A percentile compares a stretch with the other conserved stretches of the same genome.
These are phyloP conservation scores for Ptychobarbus kaznakovi DNA, from an alignment of 2,797 vertebrate species.

Conservation along the genomic window DNA sequence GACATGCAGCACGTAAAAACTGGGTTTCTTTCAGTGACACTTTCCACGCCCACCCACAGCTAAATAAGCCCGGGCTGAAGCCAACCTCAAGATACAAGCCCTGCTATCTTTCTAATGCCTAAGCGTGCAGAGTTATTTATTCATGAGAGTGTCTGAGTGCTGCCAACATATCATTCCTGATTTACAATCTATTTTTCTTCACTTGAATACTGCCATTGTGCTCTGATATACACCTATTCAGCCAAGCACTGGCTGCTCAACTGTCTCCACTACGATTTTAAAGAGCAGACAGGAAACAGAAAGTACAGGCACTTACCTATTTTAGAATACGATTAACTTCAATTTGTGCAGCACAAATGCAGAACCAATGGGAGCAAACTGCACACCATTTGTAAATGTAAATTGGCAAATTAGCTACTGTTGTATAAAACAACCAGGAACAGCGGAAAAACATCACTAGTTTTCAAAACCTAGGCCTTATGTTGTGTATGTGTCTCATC, in stretches of 20 bases:
- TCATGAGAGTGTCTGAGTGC: neutral
- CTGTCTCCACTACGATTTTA: neutral
- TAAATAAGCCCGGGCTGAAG: neutral
- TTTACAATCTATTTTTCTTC: neutral
- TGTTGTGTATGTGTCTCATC: neutral
- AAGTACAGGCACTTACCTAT: neutral
- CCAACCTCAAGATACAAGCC: neutral
- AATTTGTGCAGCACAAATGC: neutral
- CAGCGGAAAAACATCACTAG: neutral
- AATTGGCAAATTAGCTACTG: neutral
- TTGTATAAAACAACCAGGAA: neutral
- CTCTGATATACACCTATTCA: neutral
- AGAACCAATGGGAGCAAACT: neutral
- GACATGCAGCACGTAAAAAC: conserved; percentile 44
- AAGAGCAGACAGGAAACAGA: neutral
- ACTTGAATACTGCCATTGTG: conserved; percentile 23
- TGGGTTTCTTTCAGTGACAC: conserved; percentile 27
- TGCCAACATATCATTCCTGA: conserved; percentile 4
- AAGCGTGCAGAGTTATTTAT: neutral
- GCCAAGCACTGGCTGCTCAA: neutral
- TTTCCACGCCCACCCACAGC: neutral
- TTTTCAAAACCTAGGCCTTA: neutral
- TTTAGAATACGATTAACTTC: neutral
- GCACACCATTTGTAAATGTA: neutral
- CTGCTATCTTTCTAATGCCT: neutral